These are phyloP conservation scores for Calyptomena viridis DNA, from an alignment of 2,113 vertebrate genomes.

Conservation along the genomic window DNA sequence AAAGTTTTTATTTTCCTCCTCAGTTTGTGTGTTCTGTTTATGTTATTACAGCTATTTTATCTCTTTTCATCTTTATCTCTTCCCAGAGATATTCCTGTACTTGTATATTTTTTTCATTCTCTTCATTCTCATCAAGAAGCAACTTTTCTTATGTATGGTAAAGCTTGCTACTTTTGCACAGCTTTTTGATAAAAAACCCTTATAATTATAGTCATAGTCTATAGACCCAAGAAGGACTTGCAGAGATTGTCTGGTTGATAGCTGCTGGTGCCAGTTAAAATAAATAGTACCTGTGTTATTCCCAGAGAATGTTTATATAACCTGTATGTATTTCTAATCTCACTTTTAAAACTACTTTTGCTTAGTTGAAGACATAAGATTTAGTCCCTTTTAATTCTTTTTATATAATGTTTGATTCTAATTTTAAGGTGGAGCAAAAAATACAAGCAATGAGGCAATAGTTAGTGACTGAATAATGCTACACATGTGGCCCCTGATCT, in stretches of 20 bases:
- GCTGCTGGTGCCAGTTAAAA: not conserved
- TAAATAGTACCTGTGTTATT: not conserved
- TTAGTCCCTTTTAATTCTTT: not conserved
- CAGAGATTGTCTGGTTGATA: not conserved
- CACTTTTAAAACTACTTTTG: not conserved
- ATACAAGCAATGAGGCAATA: not conserved
- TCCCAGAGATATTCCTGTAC: not conserved
- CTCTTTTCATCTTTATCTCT: not conserved
- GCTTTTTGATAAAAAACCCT: not conserved
- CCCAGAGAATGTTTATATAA: not conserved
- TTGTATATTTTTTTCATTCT: not conserved
- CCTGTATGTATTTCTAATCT: not conserved
- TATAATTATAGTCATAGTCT: not conserved
- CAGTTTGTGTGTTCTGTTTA: not conserved
- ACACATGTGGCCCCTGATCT: not conserved
- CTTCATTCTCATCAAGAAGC: not conserved
- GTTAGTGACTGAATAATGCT: not conserved
- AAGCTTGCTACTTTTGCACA: not conserved
- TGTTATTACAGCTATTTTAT: not conserved
- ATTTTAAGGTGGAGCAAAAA: not conserved
- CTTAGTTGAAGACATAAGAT: not conserved
- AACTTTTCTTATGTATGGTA: not conserved
- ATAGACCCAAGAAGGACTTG: not conserved
- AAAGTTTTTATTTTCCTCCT: not conserved
- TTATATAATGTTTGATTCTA: not conserved